A percentile compares a stretch with the other conserved stretches of the same genome.
Evolutionary conservation across 2,888 invertebrate species (phyloP).

Genomic region (Philereme transversata): DNA sequence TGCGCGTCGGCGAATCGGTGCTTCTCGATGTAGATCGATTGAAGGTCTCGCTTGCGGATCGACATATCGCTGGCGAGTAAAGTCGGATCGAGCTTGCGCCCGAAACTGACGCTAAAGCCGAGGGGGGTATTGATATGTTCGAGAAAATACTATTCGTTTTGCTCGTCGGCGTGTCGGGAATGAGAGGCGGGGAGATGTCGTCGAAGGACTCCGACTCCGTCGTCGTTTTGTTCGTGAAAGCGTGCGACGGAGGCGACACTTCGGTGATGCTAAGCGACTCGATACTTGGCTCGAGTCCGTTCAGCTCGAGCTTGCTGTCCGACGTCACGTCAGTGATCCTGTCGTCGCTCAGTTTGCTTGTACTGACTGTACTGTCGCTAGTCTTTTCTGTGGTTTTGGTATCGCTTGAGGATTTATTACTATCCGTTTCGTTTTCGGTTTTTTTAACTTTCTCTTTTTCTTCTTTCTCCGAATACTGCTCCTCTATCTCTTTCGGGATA

Average conservation of each 20-base stretch:
- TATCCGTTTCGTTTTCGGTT: constrained; percentile 51
- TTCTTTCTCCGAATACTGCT: constrained; percentile 28
- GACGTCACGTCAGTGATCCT: constrained; percentile 27
- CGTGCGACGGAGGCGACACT: constrained; percentile 53
- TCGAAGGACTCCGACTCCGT: constrained; percentile 45
- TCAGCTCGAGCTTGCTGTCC: constrained; percentile 38
- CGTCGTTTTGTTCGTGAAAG: constrained; percentile 47
- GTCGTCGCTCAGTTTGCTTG: constrained; percentile 34
- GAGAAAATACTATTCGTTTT: constrained; percentile 34
- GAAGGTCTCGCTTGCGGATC: constrained; percentile 75
- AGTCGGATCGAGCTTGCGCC: constrained; percentile 57
- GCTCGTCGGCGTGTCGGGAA: constrained; percentile 53
- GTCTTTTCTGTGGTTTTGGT: constrained; percentile 38
- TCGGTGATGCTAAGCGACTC: constrained; percentile 63
- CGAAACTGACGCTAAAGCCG: constrained; percentile 35
- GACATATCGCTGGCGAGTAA: constrained; percentile 74
- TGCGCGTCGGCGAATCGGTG: constrained; percentile 56
- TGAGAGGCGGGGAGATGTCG: constrained; percentile 62
- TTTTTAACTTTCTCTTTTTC: constrained; percentile 16
- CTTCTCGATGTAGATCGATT: constrained; percentile 54
- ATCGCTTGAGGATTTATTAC: constrained; percentile 42
- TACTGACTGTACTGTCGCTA: constrained; percentile 31
- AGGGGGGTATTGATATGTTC: constrained; percentile 41
- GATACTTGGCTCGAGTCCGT: constrained; percentile 48
- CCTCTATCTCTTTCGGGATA: constrained; percentile 35